Evolutionary conservation across 2,113 vertebrate species (phyloP), one percentile per base, ranked within the genome.

Genomic region (Gadus chalcogrammus): DNA sequence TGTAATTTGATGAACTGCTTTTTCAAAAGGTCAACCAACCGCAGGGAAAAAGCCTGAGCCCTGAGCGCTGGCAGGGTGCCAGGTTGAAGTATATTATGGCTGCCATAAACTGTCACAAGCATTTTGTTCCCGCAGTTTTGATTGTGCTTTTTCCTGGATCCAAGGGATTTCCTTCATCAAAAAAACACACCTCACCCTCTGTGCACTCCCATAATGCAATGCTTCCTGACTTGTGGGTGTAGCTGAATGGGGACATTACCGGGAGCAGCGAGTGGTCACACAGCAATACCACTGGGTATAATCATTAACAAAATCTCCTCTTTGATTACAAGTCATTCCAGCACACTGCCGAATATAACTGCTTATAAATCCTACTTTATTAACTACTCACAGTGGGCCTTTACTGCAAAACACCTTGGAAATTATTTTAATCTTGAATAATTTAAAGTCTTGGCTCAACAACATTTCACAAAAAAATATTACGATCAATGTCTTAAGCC

Each of bases 61-160:
- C 61, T 12, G 3, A 24, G 61, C 67, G 69, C 70, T 67, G 61
- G 78, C 67, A 68, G 73, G 65, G 56, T 67, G 84, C 67, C 68
- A 76, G 65, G 69, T 82, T 84, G 76, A 86, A 69, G 74, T 67
- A 68, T 83, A 82, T 85, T 81, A 71, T 60, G 48, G 69, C 42
- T 83, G 77, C 77, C 75, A 73, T 82, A 55, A 80, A 83, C 74
- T 79, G 80, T 85, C 84, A 85, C 70, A 73, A 77, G 70, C 64
- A 71, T 35, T 83, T 70, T 61, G 17, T 28, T 77, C 24, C 24
- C 53, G 31, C 52, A 38, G 61, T 8, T 52, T 59, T 75, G 72
- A 79, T 75, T 17, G 53, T 53, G 35, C 71, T 66, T 66, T 68
- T 77, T 67, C 76, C 52, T 73, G 56, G 53, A 81, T 31, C 27